These are phyloP conservation scores for Lipotes vexillifer DNA, from an alignment of 2,113 vertebrate genomes.

Conservation along the genomic window DNA sequence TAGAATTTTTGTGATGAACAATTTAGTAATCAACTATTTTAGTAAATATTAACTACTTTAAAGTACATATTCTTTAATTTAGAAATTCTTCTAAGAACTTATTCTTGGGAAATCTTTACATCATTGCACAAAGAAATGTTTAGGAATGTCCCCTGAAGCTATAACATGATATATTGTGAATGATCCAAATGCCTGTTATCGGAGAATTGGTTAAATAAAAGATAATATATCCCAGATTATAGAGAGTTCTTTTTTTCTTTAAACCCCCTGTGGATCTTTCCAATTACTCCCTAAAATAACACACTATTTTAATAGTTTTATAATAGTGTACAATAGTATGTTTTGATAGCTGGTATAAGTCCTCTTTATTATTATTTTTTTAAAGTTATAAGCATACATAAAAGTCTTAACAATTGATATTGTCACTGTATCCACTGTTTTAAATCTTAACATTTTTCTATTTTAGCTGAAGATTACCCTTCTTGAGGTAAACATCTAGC, in stretches of 20 bases:
- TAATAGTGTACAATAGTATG: not conserved
- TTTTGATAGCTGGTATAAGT: not conserved
- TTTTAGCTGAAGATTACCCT: constrained; percentile 2
- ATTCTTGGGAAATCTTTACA: not conserved
- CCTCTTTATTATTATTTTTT: not conserved
- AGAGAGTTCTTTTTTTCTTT: not conserved
- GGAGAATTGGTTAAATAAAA: constrained; percentile 22
- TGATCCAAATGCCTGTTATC: not conserved
- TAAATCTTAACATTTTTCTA: not conserved
- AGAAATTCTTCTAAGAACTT: constrained; percentile 18
- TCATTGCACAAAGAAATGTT: not conserved
- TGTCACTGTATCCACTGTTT: not conserved
- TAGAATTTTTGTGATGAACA: not conserved
- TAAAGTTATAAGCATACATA: not conserved
- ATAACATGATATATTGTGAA: not conserved
- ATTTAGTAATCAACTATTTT: not conserved
- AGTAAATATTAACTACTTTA: not conserved
- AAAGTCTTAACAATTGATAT: not conserved
- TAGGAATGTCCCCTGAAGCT: not conserved
- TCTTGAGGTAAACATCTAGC: not conserved
- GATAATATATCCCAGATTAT: not conserved
- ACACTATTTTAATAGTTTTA: not conserved
- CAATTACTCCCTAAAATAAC: not conserved
- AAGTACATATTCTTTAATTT: constrained; percentile 40
- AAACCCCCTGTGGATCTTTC: not conserved